Percentiles rank a stretch among this genome's conserved stretches.
Evolutionary conservation across 2,113 vertebrate species (phyloP).

Genomic region (Illadopsis cleaveri): DNA sequence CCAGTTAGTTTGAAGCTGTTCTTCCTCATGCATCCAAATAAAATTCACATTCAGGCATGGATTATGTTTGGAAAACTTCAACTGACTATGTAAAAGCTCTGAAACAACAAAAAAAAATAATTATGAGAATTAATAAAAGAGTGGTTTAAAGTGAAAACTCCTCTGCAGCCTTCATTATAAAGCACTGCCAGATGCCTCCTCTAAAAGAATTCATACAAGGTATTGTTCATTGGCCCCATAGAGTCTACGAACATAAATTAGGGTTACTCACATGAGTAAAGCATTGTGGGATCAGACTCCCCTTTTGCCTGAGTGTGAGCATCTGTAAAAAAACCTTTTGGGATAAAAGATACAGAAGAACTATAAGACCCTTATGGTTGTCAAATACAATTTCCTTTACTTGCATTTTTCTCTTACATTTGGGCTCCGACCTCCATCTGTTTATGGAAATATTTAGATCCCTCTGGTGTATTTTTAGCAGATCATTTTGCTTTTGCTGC

Average conservation of each 20-base stretch:
- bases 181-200: constrained; percentile 49
- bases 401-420: constrained; percentile 67
- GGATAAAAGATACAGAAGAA: constrained; percentile 73
- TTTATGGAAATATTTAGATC: constrained; percentile 74
- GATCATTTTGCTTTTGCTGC: constrained; percentile 61
- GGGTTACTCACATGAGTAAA: constrained; percentile 12
- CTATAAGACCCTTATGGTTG: constrained; percentile 74
- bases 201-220: constrained; percentile 32
- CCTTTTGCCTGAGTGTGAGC: constrained; percentile 33
- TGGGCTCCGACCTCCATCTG: constrained; percentile 71
- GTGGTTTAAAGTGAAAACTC: constrained; percentile 16
- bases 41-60: constrained; percentile 18
- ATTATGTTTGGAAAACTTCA: constrained; percentile 20
- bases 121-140: constrained; percentile 28
- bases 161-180: constrained; percentile 30
- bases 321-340: constrained; percentile 61
- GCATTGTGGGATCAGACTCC: constrained; percentile 1
- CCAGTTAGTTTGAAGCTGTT: not conserved
- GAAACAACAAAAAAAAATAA: not conserved
- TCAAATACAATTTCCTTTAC: constrained; percentile 77
- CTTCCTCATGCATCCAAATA: constrained; percentile 23
- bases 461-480: constrained; percentile 76
- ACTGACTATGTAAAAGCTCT: not conserved
- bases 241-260: constrained; percentile 12
- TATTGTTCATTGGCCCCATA: constrained; percentile 11